phyloP scores from a whole-genome alignment of 2,797 vertebrate species.

The Meriones psammophilus region DNA sequence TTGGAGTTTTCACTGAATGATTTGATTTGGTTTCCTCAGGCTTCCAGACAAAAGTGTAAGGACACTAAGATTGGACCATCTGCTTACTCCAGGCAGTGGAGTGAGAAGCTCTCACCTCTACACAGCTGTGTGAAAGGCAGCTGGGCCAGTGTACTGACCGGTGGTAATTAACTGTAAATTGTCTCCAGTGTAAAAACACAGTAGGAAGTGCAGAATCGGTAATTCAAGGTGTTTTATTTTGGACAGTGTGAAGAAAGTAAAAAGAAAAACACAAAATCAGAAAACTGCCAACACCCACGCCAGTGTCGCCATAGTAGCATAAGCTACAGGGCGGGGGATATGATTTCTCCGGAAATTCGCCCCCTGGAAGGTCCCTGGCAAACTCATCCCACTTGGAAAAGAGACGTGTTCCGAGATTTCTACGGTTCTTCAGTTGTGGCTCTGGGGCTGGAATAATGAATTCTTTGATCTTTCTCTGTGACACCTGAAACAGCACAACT shows the following conservation, averaged over 20 bases:
- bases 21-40: conserved; percentile 47
- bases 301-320: no score
- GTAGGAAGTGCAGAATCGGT: neutral
- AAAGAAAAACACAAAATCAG: neutral
- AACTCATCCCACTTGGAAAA: no score
- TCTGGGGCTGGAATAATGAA: no score
- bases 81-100: neutral
- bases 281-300: no score
- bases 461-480: no score
- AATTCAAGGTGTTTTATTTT: conserved; percentile 31
- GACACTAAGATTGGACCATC: neutral
- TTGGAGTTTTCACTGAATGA: neutral
- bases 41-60: neutral
- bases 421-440: no score
- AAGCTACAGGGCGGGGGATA: no score
- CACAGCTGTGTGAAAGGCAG: neutral
- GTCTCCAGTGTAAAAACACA: conserved; percentile 35
- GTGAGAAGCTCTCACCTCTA: neutral
- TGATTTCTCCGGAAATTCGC: no score
- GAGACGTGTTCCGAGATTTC: no score
- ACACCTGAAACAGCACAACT: no score
- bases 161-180: conserved; percentile 49
- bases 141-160: conserved; percentile 1
- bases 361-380: no score
- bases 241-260: conserved; percentile 31